A percentile compares a stretch with the other conserved stretches of the same genome.
Evolutionary conservation across 2,113 vertebrate genomes (phyloP).

Genomic region (Ammodytes dubius): DNA sequence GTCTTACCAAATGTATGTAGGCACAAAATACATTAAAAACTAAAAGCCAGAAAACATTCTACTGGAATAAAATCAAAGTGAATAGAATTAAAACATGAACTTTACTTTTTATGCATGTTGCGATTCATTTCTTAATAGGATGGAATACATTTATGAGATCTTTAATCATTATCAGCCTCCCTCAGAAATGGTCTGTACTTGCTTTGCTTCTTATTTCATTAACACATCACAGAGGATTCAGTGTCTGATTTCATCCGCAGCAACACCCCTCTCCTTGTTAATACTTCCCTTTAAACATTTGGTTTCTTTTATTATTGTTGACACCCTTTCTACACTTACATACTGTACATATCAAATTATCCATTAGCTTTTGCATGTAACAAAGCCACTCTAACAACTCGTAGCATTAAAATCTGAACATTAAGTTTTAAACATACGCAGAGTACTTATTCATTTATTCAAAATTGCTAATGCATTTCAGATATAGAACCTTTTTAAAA

Average conservation of each 20-base stretch:
- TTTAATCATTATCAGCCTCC: slow-evolving; percentile 13
- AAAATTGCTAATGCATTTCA: background rate
- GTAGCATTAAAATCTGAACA: background rate
- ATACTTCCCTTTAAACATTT: slow-evolving; percentile 35
- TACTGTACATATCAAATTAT: background rate
- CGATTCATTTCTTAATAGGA: slow-evolving; percentile 12
- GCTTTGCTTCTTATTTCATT: slow-evolving; percentile 28
- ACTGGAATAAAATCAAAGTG: too few species aligned
- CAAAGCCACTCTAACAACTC: background rate
- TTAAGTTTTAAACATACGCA: background rate
- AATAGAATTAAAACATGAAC: background rate
- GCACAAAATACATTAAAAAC: background rate
- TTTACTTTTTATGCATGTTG: slow-evolving; percentile 1
- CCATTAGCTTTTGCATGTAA: background rate
- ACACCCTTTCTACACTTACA: background rate
- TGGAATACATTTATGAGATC: slow-evolving; percentile 3
- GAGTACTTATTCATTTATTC: background rate
- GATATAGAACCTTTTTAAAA: background rate
- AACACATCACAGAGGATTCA: slow-evolving; percentile 33
- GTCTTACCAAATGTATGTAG: background rate
- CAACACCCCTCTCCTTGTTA: slow-evolving; percentile 33
- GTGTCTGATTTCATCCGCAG: slow-evolving; percentile 55
- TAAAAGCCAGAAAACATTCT: background rate
- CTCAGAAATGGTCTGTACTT: slow-evolving; percentile 5
- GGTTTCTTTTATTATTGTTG: slow-evolving; percentile 34